Evolutionary conservation across 2,797 vertebrate genomes (phyloP).

Genomic region (Enteromius argenteus): DNA sequence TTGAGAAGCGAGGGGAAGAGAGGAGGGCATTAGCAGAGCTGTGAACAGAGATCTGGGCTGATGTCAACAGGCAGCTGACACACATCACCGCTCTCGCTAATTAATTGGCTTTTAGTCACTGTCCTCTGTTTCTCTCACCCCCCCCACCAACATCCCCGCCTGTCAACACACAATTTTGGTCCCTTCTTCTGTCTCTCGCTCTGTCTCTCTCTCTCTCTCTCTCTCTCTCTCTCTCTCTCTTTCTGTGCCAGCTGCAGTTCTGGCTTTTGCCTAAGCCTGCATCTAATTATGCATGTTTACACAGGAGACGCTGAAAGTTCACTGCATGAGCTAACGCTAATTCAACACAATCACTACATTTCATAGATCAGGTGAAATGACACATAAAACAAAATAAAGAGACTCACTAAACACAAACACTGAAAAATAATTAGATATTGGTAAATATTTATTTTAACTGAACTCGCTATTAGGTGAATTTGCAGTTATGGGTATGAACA

Average conservation of each 20-base stretch:
- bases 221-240: constrained; percentile 21
- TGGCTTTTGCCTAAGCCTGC: constrained; percentile 44
- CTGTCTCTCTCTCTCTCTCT: background rate
- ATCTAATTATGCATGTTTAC: constrained; percentile 45
- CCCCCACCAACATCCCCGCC: constrained; percentile 64
- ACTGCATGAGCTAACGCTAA: constrained; percentile 36
- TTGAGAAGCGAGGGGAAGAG: constrained; percentile 5
- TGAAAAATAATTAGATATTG: constrained; percentile 1
- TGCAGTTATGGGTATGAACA: background rate
- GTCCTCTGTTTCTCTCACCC: constrained; percentile 73
- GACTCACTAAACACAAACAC: background rate
- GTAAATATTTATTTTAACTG: background rate
- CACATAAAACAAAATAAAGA: constrained; percentile 17
- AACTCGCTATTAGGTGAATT: background rate
- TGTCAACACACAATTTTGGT: constrained; percentile 58
- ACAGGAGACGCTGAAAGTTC: constrained; percentile 38
- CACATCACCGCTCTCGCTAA: constrained; percentile 82
- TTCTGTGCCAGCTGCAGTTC: constrained; percentile 11
- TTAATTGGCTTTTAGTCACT: constrained; percentile 84
- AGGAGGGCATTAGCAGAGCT: constrained; percentile 54
- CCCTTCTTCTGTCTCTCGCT: constrained; percentile 39
- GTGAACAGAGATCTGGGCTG: constrained; percentile 78
- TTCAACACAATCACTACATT: constrained; percentile 36
- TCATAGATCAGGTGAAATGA: constrained; percentile 25
- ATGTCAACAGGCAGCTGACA: constrained; percentile 83